Evolutionary conservation across 2,888 invertebrate genomes (phyloP), one percentile per base, ranked within the genome.

Genomic region (Pheosia tremula): DNA sequence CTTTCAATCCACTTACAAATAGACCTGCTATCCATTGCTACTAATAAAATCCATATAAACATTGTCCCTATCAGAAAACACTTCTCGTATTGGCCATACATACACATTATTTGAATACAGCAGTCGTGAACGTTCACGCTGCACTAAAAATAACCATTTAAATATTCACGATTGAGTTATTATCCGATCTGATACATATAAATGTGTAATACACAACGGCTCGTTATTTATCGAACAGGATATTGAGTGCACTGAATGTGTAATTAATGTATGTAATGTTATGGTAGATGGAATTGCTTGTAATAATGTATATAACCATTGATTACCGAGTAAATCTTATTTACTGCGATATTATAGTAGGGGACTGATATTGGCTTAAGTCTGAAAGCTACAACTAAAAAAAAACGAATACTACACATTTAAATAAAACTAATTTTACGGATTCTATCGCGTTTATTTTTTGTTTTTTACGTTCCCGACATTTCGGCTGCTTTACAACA

Each of bases 141-240:
- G 39, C 13, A 13, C 55, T 55, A 55, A 55, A 55, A 55, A 55
- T 55, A 55, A 55, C 39, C 39, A 36, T 55, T 7, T 39, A 55
- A 13, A 11, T 39, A 55, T 55, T 55, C 55, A 55, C 55, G 55
- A 55, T 55, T 55, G 55, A 39, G 55, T 39, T 55, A 55, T 55
- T 55, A 55, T 39, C 38, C 55, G 39, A 55, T 38, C 39, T 55
- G 39, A 39, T 55, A 55, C 55, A 55, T 60, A 58, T 60, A 58
- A 60, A 55, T 56, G 60, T 45, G 56, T 61, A 57, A 59, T 58
- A 37, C 53, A 56, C 64, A 61, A 63, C 64, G 64, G 24, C 59
- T 47, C 61, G 60, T 58, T 64, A 75, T 67, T 72, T 69, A 70
- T 62, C 58, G 61, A 79, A 74, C 80, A 77, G 80, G 74, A 79